Conservation (phyloP, 1,140 invertebrate genomes). For the Zaprionus africanus region DNA sequence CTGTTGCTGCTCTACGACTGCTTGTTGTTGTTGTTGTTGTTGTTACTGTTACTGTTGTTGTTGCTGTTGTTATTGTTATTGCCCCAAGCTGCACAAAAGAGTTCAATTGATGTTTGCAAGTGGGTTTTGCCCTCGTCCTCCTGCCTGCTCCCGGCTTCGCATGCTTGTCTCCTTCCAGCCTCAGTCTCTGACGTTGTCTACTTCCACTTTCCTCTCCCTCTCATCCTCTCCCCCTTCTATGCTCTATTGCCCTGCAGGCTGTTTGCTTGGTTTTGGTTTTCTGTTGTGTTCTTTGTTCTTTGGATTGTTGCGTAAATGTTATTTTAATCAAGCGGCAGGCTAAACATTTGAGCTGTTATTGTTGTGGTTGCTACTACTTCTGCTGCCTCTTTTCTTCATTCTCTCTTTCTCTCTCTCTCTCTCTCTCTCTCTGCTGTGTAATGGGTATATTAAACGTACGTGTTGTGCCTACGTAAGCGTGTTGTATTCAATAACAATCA, state of each 20-base stretch:
- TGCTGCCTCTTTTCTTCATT: no score
- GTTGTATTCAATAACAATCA: neutral
- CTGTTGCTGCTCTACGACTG: conserved; percentile 6
- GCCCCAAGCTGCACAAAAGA: conserved; percentile 51
- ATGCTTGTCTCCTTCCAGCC: conserved; percentile 32
- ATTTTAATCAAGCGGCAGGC: conserved; percentile 60
- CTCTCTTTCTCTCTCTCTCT: neutral
- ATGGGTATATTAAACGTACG: conserved; percentile 16
- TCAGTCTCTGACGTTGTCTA: conserved; percentile 1
- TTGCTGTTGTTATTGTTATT: conserved; percentile 33
- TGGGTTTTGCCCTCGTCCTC: conserved; percentile 6
- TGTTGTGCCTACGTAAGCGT: conserved; percentile 9
- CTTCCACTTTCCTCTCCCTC: neutral
- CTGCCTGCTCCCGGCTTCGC: conserved; percentile 15
- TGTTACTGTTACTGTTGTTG: conserved; percentile 12
- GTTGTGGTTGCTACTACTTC: conserved; percentile 29
- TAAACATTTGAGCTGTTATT: conserved; percentile 51
- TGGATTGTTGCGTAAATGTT: conserved; percentile 62
- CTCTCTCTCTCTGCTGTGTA: neutral
- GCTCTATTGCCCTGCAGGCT: conserved; percentile 46
- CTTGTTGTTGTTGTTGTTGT: neutral
- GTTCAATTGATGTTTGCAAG: conserved; percentile 57
- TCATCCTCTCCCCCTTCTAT: conserved; percentile 1
- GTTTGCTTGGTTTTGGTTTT: conserved; percentile 56
- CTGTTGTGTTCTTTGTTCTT: conserved; percentile 46